Base-by-base conservation (phyloP, 2,113 vertebrate genomes). In the Lucifuga dentata region DNA sequence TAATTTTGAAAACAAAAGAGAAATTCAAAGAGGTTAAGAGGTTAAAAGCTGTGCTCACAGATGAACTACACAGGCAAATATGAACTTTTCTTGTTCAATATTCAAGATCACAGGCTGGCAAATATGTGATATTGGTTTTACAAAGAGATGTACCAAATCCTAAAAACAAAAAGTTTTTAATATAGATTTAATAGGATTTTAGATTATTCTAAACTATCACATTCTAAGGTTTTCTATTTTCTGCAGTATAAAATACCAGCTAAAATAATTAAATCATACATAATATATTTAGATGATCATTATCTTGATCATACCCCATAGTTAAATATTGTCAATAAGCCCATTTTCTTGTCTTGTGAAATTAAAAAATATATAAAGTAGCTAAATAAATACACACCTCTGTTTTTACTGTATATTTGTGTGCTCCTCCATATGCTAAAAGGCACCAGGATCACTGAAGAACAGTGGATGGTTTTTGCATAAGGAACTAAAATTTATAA, bases 361-460 rank as follows among this genome's bases (percentile, higher is more conserved):
- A 81, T 74, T 71, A 75, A 75, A 84, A 84, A 57, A 65, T 13
- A 64, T 13, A 64, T 64, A 75, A 19, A 70, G 35, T 57, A 78
- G 36, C 81, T 77, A 76, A 88, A 91, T 89, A 90, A 91, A 92
- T 90, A 91, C 59, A 78, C 35, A 79, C 24, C 71, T 51, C 24
- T 62, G 39, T 76, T 72, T 63, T 59, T 40, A 38, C 24, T 53
- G 2, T 63, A 46, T 68, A n/a, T 72, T 36, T 70, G 40, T 65
- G 71, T 74, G 56, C 53, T 76, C 49, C 53, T 50, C 48, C 56
- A 63, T 62, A 73, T 48, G 15, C 35, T 64, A 44, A 74, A 85
- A 89, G 88, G 82, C 79, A 83, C 68, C 36, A 45, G 48, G 16
- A 72, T 40, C 70, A 53, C 44, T 68, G 36, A 39, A 67, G 26